These are phyloP conservation scores for Protobothrops mucrosquamatus DNA, from an alignment of 2,113 vertebrate species.

Conservation along the genomic window DNA sequence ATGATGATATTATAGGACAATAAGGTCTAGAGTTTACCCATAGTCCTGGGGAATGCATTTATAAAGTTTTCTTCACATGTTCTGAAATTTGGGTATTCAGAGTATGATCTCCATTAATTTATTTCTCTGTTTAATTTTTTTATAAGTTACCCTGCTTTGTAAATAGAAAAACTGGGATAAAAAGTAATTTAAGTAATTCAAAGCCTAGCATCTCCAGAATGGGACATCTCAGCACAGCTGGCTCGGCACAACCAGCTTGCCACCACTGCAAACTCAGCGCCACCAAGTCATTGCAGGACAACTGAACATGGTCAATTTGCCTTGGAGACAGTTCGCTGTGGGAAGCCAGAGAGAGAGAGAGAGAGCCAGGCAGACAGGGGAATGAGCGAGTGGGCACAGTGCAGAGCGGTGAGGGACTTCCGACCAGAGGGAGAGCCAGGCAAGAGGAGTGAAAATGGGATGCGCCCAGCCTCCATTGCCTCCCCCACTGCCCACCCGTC, in stretches of 20 bases:
- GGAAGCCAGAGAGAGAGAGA: not conserved
- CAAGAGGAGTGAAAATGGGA: not conserved
- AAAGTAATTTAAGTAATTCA: not conserved
- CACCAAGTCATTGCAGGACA: not conserved
- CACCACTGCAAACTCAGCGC: not conserved
- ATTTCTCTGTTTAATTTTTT: not conserved
- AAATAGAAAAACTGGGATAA: not conserved
- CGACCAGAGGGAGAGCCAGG: too few relatives aligned
- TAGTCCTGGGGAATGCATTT: not conserved
- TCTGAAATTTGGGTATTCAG: not conserved
- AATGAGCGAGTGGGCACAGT: not conserved
- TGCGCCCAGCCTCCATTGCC: not conserved
- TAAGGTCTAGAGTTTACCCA: not conserved
- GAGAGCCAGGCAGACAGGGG: not conserved
- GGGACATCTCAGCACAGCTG: not conserved
- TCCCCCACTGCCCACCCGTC: not conserved
- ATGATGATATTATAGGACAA: not conserved
- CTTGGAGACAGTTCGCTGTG: not conserved
- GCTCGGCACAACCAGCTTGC: too few relatives aligned
- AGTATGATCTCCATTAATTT: not conserved
- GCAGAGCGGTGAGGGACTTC: not conserved
- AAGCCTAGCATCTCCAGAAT: not conserved
- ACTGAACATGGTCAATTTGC: not conserved
- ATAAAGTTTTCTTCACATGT: not conserved
- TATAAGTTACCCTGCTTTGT: not conserved